Conservation (phyloP, 2,797 vertebrate genomes). For the Vireo griseus region DNA sequence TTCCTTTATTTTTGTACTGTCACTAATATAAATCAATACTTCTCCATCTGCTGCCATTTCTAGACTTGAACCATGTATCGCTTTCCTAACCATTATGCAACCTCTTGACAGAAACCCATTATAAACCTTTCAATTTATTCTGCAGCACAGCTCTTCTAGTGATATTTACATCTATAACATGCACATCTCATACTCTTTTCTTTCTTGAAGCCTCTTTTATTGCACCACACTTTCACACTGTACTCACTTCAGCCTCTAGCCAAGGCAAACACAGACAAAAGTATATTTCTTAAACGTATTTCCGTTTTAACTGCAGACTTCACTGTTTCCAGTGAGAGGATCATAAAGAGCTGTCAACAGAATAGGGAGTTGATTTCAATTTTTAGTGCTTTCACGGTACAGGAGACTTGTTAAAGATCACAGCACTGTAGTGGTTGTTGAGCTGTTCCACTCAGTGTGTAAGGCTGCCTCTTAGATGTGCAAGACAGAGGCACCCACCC, state of each 20-base stretch:
- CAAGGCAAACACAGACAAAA: constrained; percentile 59
- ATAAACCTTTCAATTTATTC: constrained; percentile 62
- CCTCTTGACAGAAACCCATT: constrained; percentile 42
- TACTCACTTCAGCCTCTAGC: constrained; percentile 28
- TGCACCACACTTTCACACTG: constrained; percentile 1
- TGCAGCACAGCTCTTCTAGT: constrained; percentile 17
- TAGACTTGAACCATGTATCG: constrained; percentile 15
- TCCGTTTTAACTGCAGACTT: constrained; percentile 24
- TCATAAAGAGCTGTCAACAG: constrained; percentile 30
- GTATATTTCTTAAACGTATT: constrained; percentile 10
- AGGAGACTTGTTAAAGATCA: not conserved
- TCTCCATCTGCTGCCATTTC: constrained; percentile 53
- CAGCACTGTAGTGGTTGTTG: not conserved
- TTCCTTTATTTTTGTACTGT: constrained; percentile 42
- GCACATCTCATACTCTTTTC: constrained; percentile 45
- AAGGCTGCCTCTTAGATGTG: not conserved
- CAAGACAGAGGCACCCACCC: not conserved
- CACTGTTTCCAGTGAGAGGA: constrained; percentile 33
- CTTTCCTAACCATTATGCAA: constrained; percentile 34
- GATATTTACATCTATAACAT: constrained; percentile 51
- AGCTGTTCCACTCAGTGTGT: not conserved
- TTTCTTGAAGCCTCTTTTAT: constrained; percentile 21
- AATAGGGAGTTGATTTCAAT: not conserved
- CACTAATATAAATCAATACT: constrained; percentile 42
- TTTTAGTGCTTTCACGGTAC: not conserved